These are phyloP conservation scores for Drosophila mayri DNA, from an alignment of 1,140 invertebrate species.

Conservation along the genomic window DNA sequence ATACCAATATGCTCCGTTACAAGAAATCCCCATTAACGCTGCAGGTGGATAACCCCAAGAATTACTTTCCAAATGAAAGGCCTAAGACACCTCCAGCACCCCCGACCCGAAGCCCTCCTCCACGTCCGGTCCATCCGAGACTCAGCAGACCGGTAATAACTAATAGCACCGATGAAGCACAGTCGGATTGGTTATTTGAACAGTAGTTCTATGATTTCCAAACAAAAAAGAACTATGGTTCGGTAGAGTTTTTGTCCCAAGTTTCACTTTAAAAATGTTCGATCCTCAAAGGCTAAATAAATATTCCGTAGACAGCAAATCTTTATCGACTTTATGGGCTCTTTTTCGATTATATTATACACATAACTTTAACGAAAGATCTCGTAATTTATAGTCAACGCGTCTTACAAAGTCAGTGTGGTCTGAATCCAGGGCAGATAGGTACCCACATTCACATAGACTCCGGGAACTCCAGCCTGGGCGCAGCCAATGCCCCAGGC, in stretches of 20 bases:
- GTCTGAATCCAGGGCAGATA: slow-evolving; percentile 88
- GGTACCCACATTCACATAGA: slow-evolving; percentile 89
- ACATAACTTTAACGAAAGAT: neutral
- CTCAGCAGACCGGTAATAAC: neutral
- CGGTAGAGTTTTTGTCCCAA: neutral
- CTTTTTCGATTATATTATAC: neutral
- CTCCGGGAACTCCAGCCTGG: slow-evolving; percentile 87
- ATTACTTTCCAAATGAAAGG: neutral
- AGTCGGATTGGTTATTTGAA: slow-evolving; percentile 22
- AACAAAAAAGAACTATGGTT: neutral
- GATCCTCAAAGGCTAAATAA: neutral
- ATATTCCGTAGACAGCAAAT: neutral
- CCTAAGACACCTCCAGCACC: neutral
- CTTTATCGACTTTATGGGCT: neutral
- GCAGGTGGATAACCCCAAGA: slow-evolving; percentile 1
- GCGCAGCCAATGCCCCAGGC: slow-evolving; percentile 92
- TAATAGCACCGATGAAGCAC: neutral
- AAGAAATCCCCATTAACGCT: slow-evolving; percentile 17
- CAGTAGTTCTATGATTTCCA: slow-evolving; percentile 5
- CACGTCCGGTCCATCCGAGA: neutral
- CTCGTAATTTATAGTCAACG: neutral
- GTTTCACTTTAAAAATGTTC: neutral
- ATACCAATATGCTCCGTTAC: slow-evolving; percentile 2
- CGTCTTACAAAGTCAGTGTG: slow-evolving; percentile 55
- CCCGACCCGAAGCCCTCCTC: too few relatives aligned